A percentile compares a stretch with the other conserved stretches of the same genome.
phyloP scores from a whole-genome alignment of 1,140 invertebrate species.

The Listronotus oregonensis region DNA sequence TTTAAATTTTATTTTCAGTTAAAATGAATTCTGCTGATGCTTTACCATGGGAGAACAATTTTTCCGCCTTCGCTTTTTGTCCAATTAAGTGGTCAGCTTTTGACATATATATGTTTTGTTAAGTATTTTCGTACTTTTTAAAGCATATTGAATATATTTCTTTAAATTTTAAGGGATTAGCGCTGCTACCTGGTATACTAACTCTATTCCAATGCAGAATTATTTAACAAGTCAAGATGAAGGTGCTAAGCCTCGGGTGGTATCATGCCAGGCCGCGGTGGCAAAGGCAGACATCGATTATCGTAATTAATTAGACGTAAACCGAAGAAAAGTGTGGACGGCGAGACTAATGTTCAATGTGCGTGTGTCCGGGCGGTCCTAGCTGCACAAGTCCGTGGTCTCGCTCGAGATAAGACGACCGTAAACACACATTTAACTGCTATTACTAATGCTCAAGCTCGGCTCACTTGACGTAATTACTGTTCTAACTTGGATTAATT shows the following conservation, averaged over 20 bases:
- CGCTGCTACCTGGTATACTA: background rate
- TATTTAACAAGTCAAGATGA: slow-evolving; percentile 13
- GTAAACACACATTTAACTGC: slow-evolving; percentile 36
- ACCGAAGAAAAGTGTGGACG: slow-evolving; percentile 19
- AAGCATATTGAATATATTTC: slow-evolving; percentile 7
- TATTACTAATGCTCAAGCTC: slow-evolving; percentile 29
- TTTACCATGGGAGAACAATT: no score
- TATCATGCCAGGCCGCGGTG: slow-evolving; percentile 8
- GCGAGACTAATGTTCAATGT: slow-evolving; percentile 30
- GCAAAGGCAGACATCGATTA: slow-evolving; percentile 18
- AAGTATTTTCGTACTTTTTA: no score
- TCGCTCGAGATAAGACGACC: slow-evolving; percentile 25
- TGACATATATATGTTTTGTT: no score
- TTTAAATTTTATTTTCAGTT: no score
- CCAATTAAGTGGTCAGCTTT: no score
- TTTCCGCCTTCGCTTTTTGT: no score
- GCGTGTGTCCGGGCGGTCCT: slow-evolving; percentile 31
- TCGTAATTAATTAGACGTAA: slow-evolving; percentile 27
- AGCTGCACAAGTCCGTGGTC: no score
- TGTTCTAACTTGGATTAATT: slow-evolving; percentile 18
- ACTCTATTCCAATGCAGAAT: slow-evolving; percentile 6
- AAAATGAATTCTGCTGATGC: no score
- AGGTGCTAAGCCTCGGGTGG: slow-evolving; percentile 18
- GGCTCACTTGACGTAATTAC: slow-evolving; percentile 33
- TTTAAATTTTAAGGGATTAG: background rate